These are phyloP conservation scores for Epinephelus fuscoguttatus DNA, from an alignment of 2,113 vertebrate genomes.

Conservation along the genomic window DNA sequence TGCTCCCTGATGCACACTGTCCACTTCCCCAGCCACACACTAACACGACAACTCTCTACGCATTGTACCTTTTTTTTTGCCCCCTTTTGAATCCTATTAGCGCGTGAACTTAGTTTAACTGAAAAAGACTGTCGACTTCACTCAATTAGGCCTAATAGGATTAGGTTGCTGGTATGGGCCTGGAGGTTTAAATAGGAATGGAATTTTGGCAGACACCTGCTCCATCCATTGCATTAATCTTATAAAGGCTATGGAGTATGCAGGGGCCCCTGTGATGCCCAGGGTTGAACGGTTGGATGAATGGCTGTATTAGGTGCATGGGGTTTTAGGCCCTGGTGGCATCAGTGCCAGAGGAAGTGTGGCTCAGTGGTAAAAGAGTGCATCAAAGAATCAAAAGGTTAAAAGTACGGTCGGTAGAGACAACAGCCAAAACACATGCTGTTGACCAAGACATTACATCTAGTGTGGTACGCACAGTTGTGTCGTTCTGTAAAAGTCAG, in stretches of 20 bases:
- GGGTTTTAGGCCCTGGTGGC: constrained; percentile 22
- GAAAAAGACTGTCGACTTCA: constrained; percentile 91
- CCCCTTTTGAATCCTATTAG: constrained; percentile 90
- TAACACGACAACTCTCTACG: constrained; percentile 76
- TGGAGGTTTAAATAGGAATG: constrained; percentile 90
- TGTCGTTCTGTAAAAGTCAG: not conserved
- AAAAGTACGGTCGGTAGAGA: not conserved
- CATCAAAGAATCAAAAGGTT: not conserved
- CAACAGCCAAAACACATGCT: not conserved
- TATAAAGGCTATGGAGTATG: constrained; percentile 87
- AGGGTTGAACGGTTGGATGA: constrained; percentile 50
- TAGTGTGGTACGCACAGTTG: not conserved
- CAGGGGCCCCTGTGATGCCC: constrained; percentile 64
- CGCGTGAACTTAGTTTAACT: constrained; percentile 92
- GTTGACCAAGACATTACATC: not conserved
- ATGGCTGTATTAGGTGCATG: constrained; percentile 40
- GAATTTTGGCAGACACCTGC: constrained; percentile 91
- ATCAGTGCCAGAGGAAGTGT: constrained; percentile 30
- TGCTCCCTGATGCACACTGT: constrained; percentile 48
- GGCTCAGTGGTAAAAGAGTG: not conserved
- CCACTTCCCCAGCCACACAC: constrained; percentile 79
- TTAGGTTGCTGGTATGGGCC: constrained; percentile 91
- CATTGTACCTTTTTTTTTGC: constrained; percentile 77
- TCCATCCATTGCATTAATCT: constrained; percentile 88
- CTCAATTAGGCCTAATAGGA: constrained; percentile 97